Percentiles rank a stretch among this genome's conserved stretches.
Conservation (phyloP, 2,888 invertebrate genomes). For the Caenorhabditis japonica region DNA sequence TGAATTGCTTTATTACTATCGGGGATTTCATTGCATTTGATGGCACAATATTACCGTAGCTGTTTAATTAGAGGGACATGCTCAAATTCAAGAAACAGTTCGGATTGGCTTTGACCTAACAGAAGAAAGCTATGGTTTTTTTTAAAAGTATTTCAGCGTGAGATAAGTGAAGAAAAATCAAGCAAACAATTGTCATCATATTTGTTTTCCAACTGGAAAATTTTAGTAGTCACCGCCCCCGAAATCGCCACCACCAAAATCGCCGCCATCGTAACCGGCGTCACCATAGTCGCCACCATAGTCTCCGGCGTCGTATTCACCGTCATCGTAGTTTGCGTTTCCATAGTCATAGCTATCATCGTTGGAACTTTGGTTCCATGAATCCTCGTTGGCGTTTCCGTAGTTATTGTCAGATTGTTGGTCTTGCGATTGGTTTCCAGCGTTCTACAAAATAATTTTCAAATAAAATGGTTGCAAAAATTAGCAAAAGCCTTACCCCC, state of each 20-base stretch:
- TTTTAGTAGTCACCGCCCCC: constrained; percentile 35
- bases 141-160: too few relatives aligned
- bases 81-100: too few relatives aligned
- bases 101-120: too few relatives aligned
- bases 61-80: too few relatives aligned
- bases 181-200: not conserved
- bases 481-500: constrained; percentile 26
- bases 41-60: too few relatives aligned
- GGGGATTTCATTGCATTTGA: too few relatives aligned
- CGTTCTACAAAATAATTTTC: constrained; percentile 19
- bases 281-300: constrained; percentile 56
- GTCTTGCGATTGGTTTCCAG: constrained; percentile 15
- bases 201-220: not conserved
- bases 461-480: not conserved
- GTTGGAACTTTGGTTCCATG: constrained; percentile 30
- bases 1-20: too few relatives aligned
- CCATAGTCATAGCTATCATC: constrained; percentile 36
- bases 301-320: constrained; percentile 52
- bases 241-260: constrained; percentile 34
- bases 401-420: constrained; percentile 44
- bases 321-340: constrained; percentile 50
- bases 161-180: constrained; percentile 3
- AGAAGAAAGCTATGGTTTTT: too few relatives aligned
- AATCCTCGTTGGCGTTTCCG: constrained; percentile 41
- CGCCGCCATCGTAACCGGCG: constrained; percentile 47